These are phyloP conservation scores for Apodemia hepburni DNA, from an alignment of 2,888 invertebrate species.

Conservation along the genomic window DNA sequence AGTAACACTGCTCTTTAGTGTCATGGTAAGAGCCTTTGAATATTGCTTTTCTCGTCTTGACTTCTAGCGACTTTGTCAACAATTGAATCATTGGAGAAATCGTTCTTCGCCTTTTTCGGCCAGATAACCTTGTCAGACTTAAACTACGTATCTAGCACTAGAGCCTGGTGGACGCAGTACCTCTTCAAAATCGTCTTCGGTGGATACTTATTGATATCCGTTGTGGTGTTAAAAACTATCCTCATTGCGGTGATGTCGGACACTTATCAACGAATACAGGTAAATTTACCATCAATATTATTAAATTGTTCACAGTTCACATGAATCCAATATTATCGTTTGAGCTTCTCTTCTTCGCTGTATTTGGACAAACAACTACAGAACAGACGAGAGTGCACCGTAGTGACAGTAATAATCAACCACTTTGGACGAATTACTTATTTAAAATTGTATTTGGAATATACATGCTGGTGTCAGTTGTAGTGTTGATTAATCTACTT, in stretches of 20 bases:
- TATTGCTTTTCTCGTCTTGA: conserved; percentile 71
- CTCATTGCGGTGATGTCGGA: conserved; percentile 99
- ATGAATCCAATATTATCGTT: conserved; percentile 96
- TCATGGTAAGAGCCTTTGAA: conserved; percentile 30
- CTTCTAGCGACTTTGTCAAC: conserved; percentile 91
- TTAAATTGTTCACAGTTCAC: conserved; percentile 87
- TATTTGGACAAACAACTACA: conserved; percentile 96
- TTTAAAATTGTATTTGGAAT: conserved; percentile 94
- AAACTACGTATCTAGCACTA: conserved; percentile 84
- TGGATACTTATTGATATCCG: conserved; percentile 98
- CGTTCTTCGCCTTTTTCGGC: conserved; percentile 99
- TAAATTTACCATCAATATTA: conserved; percentile 78
- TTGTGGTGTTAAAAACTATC: conserved; percentile 98
- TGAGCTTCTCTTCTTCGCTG: conserved; percentile 99
- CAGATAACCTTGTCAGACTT: conserved; percentile 93
- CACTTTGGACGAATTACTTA: conserved; percentile 90
- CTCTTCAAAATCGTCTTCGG: conserved; percentile 96
- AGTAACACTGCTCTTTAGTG: neutral
- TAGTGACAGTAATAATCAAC: conserved; percentile 83
- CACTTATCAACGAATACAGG: conserved; percentile 99
- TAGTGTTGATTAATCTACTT: conserved; percentile 98
- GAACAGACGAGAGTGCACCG: conserved; percentile 86
- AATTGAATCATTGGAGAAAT: conserved; percentile 96
- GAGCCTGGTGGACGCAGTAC: conserved; percentile 91
- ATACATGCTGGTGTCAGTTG: conserved; percentile 99